Base-by-base conservation (phyloP, 2,113 vertebrate genomes). In the Cynocephalus volans region DNA sequence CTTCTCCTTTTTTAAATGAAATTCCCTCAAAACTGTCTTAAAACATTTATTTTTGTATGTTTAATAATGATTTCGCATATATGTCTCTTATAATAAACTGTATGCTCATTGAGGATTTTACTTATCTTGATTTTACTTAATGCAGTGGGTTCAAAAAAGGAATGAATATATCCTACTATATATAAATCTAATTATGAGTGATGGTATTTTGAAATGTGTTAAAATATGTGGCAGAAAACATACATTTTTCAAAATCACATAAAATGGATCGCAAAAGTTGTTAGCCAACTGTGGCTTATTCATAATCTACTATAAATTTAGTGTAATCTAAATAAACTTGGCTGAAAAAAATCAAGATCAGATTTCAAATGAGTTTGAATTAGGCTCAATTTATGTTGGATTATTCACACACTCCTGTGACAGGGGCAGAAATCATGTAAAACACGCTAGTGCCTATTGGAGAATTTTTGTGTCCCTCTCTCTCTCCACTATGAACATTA, bases 161-260 rank as follows among this genome's bases (percentile, higher is more conserved):
- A 79, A 69, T 85, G 26, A 58, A 77, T 4, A n/a, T 26, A 70
- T 56, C 64, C n/a, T 70, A 48, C 0, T 17, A 6, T 14, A 23
- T 21, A 85, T 56, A 80, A 41, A 85, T 91, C 23, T 69, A 83
- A 69, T 62, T 56, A 24, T 54, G 58, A 80, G 2, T 23, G 52
- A 87, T 18, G 24, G 4, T 26, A 64, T 75, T 90, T 84, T 90
- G 60, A 93, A 95, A 85, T 36, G 21, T 52, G 33, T 82, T 86
- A 87, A 90, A 96, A 54, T 84, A 79, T 2, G 0, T 91, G 52
- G 58, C 31, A 91, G 58, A 26, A 88, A 70, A 67, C 28, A 81
- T 0, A 9, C 3, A 48, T 73, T 67, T 96, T 91, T 85, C 62
- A 9, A 72, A 93, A 60, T 80, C n/a, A 48, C n/a, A 80, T 50